Base-by-base conservation (phyloP, 2,888 invertebrate genomes). In the Dichetophora obliterata region DNA sequence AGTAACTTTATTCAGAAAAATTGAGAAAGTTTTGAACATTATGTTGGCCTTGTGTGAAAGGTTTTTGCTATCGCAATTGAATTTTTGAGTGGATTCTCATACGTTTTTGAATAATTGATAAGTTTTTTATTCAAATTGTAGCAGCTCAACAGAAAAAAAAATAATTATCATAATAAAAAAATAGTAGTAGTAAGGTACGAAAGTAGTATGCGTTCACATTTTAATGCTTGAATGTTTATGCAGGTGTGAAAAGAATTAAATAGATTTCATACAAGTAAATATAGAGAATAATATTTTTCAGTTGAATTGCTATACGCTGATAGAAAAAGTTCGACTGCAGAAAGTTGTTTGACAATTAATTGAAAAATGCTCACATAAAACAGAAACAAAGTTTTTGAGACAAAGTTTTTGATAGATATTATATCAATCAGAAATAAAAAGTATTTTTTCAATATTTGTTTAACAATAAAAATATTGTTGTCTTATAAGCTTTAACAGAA, bases 51-150 rank as follows among this genome's bases (percentile, higher is more conserved):
- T 54, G 19, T 54, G 22, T 68, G 57, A 68, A 43, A 34, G 54
- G 43, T 54, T 52, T 75, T 66, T 57, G 66, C 52, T 19, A 22
- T 66, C 34, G 61, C 57, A 52, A 70, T 75, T 59, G 61, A 68
- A 70, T 61, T 69, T 61, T 43, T 63, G 75, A 75, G 52, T 70
- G 63, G 63, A 66, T 76, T 76, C 71, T 34, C 72, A 66, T 54
- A 57, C 37, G 57, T 76, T 76, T 71, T 66, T 76, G 72, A 71
- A 76, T 71, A 69, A 76, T 76, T 76, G 76, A 76, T 76, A 65
- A 72, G 48, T 69, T 75, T 69, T 50, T 57, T 22, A 57, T n/a
- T 24, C 65, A 66, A 48, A 66, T 19, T 48, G 43, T 14, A 61
- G 31, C 57, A 74, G n/a, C 22, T 63, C 24, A 66, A 5, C 6